Evolutionary conservation across 2,888 invertebrate genomes (phyloP), one percentile per base, ranked within the genome.

Genomic region (Syritta pipiens): DNA sequence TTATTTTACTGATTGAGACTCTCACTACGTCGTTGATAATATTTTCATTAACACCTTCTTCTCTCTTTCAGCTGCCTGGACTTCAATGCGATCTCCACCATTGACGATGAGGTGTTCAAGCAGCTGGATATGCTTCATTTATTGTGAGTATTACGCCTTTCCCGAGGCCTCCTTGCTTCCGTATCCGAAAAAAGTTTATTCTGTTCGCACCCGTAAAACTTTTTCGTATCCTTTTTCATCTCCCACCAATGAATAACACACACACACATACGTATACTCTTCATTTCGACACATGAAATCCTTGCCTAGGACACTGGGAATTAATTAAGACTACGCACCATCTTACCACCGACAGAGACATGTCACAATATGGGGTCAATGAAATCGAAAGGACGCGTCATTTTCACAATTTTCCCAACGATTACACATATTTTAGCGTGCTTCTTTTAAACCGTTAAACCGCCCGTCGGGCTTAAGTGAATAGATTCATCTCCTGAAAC

Each of bases 91-190:
- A 89, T 91, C 63, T 86, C 87, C 77, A 85, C 84, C 26, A 89
- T 91, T 82, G 87, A 86, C 32, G 88, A 89, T 69, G 83, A 88
- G 69, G 87, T 90, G 59, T 91, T 91, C 84, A 84, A 85, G 9
- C 84, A 87, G 69, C 85, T 91, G 79, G 86, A 88, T 60, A 87
- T 85, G 81, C 85, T 91, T 81, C 86, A 87, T 84, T 86, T 88
- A 75, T 83, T 91, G 91, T 91, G 87, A 89, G 90, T 90, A 83
- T 4, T 1, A 4, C 6, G 17, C n/a, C 4, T 14, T 6, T 37
- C 6, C 37, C 14, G 14, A 5, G 9, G 6, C 14, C 3, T 3
- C 9, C 1, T 32, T 32, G 10, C 35, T 14, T 4, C 35, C 10
- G 9, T 35, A 4, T 10, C 5, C 14, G 2, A 14, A 6, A 14